These are phyloP conservation scores for Masticophis lateralis DNA, from an alignment of 2,797 vertebrate genomes.

Conservation along the genomic window DNA sequence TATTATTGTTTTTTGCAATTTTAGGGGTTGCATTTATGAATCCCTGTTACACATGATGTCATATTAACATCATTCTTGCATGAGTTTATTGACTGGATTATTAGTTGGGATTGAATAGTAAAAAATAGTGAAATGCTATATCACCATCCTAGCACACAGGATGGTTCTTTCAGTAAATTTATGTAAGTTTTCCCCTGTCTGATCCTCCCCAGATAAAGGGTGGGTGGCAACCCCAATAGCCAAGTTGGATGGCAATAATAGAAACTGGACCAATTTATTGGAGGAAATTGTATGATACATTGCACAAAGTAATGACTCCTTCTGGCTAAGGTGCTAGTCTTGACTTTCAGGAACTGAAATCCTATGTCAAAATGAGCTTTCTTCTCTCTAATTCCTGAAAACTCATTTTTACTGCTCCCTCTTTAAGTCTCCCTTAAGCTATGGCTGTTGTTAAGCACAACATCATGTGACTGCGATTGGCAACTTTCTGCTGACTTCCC, in stretches of 20 bases:
- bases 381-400: not conserved
- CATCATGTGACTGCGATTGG: not conserved
- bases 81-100: not conserved
- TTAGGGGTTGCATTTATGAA: no score
- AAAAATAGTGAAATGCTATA: not conserved
- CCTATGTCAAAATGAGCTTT: not conserved
- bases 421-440: not conserved
- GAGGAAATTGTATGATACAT: not conserved
- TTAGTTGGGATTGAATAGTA: not conserved
- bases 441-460: not conserved
- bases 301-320: not conserved
- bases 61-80: not conserved
- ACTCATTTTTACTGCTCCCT: not conserved
- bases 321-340: not conserved
- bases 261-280: not conserved
- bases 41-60: not conserved
- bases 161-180: not conserved
- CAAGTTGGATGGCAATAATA: not conserved
- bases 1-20: not conserved
- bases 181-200: not conserved
- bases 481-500: not conserved
- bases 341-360: not conserved
- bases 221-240: not conserved
- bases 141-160: not conserved
- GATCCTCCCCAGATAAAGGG: not conserved